These are phyloP conservation scores for Calameuta idolon DNA, from an alignment of 2,888 invertebrate genomes.

Conservation along the genomic window DNA sequence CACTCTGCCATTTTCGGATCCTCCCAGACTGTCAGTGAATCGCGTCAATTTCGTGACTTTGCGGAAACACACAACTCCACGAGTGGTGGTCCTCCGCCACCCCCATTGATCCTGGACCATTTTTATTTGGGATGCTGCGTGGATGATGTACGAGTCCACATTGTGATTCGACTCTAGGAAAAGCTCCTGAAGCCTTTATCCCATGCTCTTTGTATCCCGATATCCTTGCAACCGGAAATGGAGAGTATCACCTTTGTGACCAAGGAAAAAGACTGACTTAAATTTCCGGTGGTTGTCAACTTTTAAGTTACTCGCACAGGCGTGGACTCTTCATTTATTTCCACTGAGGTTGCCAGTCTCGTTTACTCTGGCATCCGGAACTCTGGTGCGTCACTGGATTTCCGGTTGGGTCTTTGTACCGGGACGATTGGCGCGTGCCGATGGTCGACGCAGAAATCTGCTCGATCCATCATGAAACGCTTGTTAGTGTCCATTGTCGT, in stretches of 20 bases:
- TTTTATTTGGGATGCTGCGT: constrained; percentile 4
- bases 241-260: background rate
- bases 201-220: background rate
- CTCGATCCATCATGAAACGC: constrained; percentile 48
- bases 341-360: background rate
- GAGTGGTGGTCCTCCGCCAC: too few species aligned
- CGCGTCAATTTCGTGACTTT: constrained; percentile 28
- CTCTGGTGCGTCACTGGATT: background rate
- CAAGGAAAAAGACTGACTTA: background rate
- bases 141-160: constrained; percentile 6
- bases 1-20: background rate
- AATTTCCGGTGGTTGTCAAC: background rate
- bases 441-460: constrained; percentile 29
- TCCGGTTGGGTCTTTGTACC: background rate
- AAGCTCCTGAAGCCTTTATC: background rate
- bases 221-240: background rate
- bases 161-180: background rate
- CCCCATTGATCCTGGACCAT: background rate
- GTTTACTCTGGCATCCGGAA: background rate
- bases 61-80: constrained; percentile 18
- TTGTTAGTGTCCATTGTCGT: constrained; percentile 52
- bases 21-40: background rate
- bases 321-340: background rate
- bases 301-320: background rate
- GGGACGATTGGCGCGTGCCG: constrained; percentile 1